These are phyloP conservation scores for Drosophila engyochracea DNA, from an alignment of 2,888 invertebrate species.

Conservation along the genomic window DNA sequence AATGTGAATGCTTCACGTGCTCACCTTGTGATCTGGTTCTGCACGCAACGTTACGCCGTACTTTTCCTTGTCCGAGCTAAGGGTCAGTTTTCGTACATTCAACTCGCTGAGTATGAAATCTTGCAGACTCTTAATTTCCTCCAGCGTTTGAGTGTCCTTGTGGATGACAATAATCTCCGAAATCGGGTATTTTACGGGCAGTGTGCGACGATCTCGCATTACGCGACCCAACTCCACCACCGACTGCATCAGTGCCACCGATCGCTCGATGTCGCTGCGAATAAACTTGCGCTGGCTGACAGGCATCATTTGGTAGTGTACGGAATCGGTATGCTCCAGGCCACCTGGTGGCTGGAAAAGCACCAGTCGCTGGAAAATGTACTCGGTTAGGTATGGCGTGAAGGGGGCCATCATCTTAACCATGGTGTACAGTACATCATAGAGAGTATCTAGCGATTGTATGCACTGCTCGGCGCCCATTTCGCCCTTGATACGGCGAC, in stretches of 20 bases:
- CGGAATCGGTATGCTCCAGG: conserved; percentile 88
- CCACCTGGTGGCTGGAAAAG: conserved; percentile 87
- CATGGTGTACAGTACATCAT: conserved; percentile 94
- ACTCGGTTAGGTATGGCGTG: conserved; percentile 97
- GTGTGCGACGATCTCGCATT: conserved; percentile 95
- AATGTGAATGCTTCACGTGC: background rate
- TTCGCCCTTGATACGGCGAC: conserved; percentile 97
- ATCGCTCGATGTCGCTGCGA: conserved; percentile 93
- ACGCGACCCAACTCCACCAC: conserved; percentile 97
- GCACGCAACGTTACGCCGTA: conserved; percentile 96
- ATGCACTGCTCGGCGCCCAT: conserved; percentile 92
- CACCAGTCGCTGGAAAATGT: conserved; percentile 95
- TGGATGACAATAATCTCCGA: conserved; percentile 98
- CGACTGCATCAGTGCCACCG: conserved; percentile 96
- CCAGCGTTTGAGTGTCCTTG: conserved; percentile 91
- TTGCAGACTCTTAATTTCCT: conserved; percentile 92
- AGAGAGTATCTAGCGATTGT: conserved; percentile 94
- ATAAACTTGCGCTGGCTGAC: conserved; percentile 90
- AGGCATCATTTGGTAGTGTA: conserved; percentile 97
- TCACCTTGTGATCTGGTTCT: conserved; percentile 95
- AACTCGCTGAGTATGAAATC: conserved; percentile 96
- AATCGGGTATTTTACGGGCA: conserved; percentile 98
- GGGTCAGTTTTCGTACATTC: conserved; percentile 93
- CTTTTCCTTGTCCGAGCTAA: conserved; percentile 95
- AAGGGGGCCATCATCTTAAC: conserved; percentile 98